phyloP scores from a whole-genome alignment of 2,113 vertebrate genomes.

The Campylomormyrus tamandua region DNA sequence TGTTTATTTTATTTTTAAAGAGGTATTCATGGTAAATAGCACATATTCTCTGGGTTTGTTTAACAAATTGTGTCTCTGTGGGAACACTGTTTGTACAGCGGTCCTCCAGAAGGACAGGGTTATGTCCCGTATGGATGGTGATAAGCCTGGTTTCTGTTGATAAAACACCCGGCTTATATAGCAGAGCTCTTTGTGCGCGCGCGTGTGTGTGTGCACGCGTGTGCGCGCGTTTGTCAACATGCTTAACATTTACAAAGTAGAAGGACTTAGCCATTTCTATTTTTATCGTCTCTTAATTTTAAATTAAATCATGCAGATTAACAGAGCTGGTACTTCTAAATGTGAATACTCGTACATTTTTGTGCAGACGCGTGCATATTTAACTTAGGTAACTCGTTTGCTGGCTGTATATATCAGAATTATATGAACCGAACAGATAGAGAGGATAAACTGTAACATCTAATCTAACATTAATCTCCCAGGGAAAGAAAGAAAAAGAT shows the following conservation, averaged over 20 bases:
- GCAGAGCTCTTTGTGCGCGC: background rate
- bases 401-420: background rate
- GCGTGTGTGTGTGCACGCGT: background rate
- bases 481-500: background rate
- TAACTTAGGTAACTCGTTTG: background rate
- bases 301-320: background rate
- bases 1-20: constrained; percentile 3
- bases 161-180: background rate
- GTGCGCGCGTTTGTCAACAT: background rate
- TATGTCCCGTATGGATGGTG: background rate
- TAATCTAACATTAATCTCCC: background rate
- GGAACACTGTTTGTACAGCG: constrained; percentile 1
- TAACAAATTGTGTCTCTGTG: background rate
- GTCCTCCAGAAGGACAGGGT: background rate
- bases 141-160: background rate
- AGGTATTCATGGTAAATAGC: background rate
- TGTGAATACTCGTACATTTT: background rate
- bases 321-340: background rate
- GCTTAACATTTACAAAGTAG: background rate
- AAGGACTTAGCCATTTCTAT: background rate
- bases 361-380: background rate
- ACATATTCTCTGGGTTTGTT: background rate
- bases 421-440: background rate
- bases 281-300: background rate
- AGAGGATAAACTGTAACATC: background rate